Evolutionary conservation across 2,888 invertebrate genomes (phyloP).

Genomic region (Hypselothyrea guttata): DNA sequence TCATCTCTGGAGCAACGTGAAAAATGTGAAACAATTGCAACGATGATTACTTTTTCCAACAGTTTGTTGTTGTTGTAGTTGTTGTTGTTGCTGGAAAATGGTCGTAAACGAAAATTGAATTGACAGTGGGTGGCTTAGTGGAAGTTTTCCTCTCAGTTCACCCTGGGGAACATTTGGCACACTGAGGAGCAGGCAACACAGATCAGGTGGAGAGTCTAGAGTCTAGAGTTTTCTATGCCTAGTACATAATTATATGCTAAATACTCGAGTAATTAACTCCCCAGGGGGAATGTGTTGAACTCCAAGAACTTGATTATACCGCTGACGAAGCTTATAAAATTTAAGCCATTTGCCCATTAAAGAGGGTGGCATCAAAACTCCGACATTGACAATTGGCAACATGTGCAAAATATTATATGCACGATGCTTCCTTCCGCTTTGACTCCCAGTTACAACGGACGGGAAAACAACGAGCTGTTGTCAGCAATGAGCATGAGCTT

Average conservation of each 20-base stretch:
- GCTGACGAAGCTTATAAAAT: slow-evolving; percentile 41
- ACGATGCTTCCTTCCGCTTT: not conserved
- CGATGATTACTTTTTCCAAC: slow-evolving; percentile 71
- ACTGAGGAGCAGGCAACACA: not conserved
- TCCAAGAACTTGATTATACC: slow-evolving; percentile 51
- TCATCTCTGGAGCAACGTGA: slow-evolving; percentile 64
- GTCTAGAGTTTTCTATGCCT: not conserved
- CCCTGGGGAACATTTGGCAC: slow-evolving; percentile 54
- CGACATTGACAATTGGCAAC: slow-evolving; percentile 46
- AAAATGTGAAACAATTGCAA: slow-evolving; percentile 77
- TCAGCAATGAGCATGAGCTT: slow-evolving; percentile 28
- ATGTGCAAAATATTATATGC: slow-evolving; percentile 56
- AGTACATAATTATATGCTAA: slow-evolving; percentile 75
- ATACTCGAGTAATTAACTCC: slow-evolving; percentile 70
- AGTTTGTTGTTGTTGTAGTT: slow-evolving; percentile 35
- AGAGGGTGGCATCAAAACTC: slow-evolving; percentile 16
- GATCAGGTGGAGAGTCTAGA: not conserved
- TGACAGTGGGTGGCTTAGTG: slow-evolving; percentile 57
- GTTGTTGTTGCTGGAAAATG: slow-evolving; percentile 42
- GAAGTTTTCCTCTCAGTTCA: slow-evolving; percentile 31
- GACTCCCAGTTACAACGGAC: slow-evolving; percentile 26
- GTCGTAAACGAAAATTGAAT: slow-evolving; percentile 73
- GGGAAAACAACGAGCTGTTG: slow-evolving; percentile 30
- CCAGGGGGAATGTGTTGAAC: slow-evolving; percentile 30
- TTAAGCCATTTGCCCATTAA: slow-evolving; percentile 51